Percentiles rank a stretch among this genome's conserved stretches.
phyloP scores from a whole-genome alignment of 2,113 vertebrate genomes.

The Zingel zingel region DNA sequence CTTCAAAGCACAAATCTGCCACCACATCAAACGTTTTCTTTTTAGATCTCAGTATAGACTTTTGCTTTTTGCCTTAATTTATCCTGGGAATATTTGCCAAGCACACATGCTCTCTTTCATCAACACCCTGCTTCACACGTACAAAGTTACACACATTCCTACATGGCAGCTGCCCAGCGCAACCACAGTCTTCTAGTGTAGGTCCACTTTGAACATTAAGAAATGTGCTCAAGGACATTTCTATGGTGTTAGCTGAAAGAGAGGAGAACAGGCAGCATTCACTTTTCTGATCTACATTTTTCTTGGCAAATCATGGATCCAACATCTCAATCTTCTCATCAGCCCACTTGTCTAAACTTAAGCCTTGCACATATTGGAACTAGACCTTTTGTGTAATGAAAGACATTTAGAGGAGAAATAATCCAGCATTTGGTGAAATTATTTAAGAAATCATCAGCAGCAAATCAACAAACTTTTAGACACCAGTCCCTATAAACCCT shows the following conservation, averaged over 20 bases:
- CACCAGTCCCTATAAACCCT: background rate
- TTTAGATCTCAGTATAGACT: constrained; percentile 57
- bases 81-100: constrained; percentile 73
- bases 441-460: background rate
- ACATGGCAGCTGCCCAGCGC: constrained; percentile 54
- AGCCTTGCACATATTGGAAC: constrained; percentile 21
- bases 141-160: constrained; percentile 68
- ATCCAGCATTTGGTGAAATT: background rate
- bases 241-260: constrained; percentile 46
- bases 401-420: constrained; percentile 28
- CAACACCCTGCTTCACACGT: constrained; percentile 62
- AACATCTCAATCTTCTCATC: constrained; percentile 48
- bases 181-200: constrained; percentile 70
- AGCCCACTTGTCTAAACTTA: constrained; percentile 35
- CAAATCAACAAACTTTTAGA: background rate
- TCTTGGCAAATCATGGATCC: constrained; percentile 39
- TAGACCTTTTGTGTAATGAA: constrained; percentile 37
- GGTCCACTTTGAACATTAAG: constrained; percentile 50
- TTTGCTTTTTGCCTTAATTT: constrained; percentile 66
- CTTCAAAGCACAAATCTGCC: constrained; percentile 63
- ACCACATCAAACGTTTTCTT: constrained; percentile 69
- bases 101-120: constrained; percentile 75
- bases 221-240: constrained; percentile 65
- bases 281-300: constrained; percentile 43
- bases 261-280: constrained; percentile 43